Conservation (phyloP, 2,797 vertebrate genomes). For the Cottoperca gobio region DNA sequence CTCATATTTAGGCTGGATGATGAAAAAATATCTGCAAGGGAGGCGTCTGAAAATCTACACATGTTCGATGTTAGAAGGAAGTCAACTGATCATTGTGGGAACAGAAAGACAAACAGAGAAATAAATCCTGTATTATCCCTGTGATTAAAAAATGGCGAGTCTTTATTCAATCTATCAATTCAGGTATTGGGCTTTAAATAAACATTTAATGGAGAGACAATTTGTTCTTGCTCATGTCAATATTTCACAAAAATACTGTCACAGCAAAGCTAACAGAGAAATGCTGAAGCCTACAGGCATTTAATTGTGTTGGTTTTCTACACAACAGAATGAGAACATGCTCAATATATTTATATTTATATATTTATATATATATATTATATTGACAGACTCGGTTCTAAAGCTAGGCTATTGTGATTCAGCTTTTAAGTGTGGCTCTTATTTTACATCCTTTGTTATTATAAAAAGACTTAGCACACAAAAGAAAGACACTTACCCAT, state of each 20-base stretch:
- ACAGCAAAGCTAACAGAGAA: not conserved
- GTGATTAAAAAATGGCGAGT: no score
- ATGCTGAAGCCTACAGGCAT: not conserved
- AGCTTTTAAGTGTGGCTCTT: not conserved
- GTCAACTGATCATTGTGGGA: not conserved
- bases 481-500: conserved; percentile 66
- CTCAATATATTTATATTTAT: no score
- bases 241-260: not conserved
- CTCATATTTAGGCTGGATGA: conserved; percentile 2
- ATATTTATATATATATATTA: no score
- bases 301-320: not conserved
- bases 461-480: not conserved
- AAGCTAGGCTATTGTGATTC: not conserved
- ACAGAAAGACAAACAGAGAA: not conserved
- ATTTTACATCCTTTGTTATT: not conserved
- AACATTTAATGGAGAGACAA: not conserved
- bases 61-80: not conserved
- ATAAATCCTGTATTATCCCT: not conserved
- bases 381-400: no score
- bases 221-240: not conserved
- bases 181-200: not conserved
- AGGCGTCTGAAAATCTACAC: not conserved
- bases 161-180: no score
- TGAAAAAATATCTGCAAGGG: not conserved
- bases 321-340: not conserved